Evolutionary conservation across 1,140 invertebrate genomes (phyloP).

Genomic region (Charaxes varanes): DNA sequence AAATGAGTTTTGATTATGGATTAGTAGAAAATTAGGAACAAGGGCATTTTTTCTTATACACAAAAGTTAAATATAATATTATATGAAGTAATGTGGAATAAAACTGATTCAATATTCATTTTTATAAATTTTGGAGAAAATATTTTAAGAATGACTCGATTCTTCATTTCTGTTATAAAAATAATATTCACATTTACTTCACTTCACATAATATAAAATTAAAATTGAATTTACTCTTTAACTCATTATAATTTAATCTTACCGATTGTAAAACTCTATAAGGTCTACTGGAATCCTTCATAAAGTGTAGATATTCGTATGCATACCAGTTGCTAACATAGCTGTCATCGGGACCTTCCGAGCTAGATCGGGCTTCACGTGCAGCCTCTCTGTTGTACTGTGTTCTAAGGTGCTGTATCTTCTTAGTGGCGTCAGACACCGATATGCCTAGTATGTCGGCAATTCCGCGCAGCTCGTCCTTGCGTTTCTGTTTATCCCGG

Average conservation of each 20-base stretch:
- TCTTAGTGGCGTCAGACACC: constrained; percentile 56
- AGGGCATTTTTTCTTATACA: no score
- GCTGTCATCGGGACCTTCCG: constrained; percentile 52
- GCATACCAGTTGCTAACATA: constrained; percentile 69
- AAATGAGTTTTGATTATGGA: no score
- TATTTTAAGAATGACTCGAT: no score
- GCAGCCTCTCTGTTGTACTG: constrained; percentile 64
- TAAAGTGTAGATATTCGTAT: constrained; percentile 63
- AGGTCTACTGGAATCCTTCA: constrained; percentile 62
- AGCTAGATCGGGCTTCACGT: constrained; percentile 43
- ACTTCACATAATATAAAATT: no score
- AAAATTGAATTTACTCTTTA: not conserved
- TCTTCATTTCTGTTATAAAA: no score
- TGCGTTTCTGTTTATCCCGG: constrained; percentile 61
- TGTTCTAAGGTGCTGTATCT: constrained; percentile 63
- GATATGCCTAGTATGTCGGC: constrained; percentile 49
- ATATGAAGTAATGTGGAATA: no score
- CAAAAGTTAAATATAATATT: no score
- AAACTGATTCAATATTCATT: no score
- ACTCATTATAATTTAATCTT: constrained; percentile 22
- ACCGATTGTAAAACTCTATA: constrained; percentile 51
- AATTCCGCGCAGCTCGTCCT: constrained; percentile 55
- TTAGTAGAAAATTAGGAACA: no score
- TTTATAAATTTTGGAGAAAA: no score
- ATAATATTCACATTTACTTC: no score